Percentiles rank a stretch among this genome's conserved stretches.
phyloP scores from a whole-genome alignment of 1,140 invertebrate species.

The Sarcophaga peregrina region DNA sequence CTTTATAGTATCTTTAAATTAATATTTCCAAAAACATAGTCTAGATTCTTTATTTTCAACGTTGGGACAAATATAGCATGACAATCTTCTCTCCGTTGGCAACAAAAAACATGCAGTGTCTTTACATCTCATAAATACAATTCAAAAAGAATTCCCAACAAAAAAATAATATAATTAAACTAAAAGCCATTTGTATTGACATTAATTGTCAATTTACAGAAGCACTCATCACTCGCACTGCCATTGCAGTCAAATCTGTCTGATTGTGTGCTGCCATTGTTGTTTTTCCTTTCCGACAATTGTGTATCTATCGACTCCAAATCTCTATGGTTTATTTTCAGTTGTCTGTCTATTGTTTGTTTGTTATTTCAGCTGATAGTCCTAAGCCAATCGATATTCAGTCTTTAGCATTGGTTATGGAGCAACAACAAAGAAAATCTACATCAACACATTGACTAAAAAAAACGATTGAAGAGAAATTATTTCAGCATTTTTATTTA shows the following conservation, averaged over 20 bases:
- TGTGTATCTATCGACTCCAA: not conserved
- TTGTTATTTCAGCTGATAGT: not conserved
- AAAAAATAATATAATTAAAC: conserved; percentile 65
- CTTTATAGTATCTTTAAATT: too few relatives aligned
- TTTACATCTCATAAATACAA: conserved; percentile 57
- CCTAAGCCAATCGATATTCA: not conserved
- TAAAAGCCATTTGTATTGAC: conserved; percentile 65
- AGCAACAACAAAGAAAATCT: conserved; percentile 12
- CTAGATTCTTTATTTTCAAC: too few relatives aligned
- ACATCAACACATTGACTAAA: conserved; percentile 34
- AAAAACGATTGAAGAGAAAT: conserved; percentile 18
- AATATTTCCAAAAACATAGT: too few relatives aligned
- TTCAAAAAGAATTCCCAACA: conserved; percentile 50
- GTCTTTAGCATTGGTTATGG: not conserved
- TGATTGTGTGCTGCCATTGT: not conserved
- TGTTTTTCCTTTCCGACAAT: not conserved
- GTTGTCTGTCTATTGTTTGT: conserved; percentile 20
- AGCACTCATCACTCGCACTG: conserved; percentile 60
- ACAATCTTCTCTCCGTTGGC: conserved; percentile 51
- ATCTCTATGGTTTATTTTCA: not conserved
- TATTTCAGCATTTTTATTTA: not conserved
- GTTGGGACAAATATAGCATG: too few relatives aligned
- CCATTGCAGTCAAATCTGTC: not conserved
- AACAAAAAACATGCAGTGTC: conserved; percentile 28
- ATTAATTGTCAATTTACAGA: conserved; percentile 65